A percentile compares a stretch with the other conserved stretches of the same genome.
phyloP scores from a whole-genome alignment of 2,888 invertebrate species.

The Orthosia gracilis region DNA sequence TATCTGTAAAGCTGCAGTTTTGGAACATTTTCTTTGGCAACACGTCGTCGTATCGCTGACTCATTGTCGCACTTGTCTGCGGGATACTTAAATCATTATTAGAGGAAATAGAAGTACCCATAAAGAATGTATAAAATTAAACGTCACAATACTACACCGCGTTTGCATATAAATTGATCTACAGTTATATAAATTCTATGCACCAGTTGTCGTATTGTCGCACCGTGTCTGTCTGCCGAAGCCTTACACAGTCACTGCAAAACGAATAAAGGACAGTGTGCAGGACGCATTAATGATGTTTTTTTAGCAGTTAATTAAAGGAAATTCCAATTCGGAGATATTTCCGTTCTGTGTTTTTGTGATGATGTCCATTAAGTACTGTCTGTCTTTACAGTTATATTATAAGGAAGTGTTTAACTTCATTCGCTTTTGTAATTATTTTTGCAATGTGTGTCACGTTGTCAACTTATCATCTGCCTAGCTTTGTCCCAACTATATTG shows the following conservation, averaged over 20 bases:
- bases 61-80: not conserved
- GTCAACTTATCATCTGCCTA: not conserved
- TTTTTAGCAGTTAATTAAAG: constrained; percentile 47
- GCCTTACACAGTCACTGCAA: constrained; percentile 21
- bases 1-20: not conserved
- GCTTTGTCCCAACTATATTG: too few species aligned
- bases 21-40: not conserved
- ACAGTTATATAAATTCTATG: not conserved
- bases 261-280: constrained; percentile 34
- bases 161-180: too few species aligned
- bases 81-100: not conserved
- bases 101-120: not conserved
- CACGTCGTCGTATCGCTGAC: not conserved
- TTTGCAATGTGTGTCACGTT: not conserved
- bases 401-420: constrained; percentile 11
- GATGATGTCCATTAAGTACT: constrained; percentile 14
- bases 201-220: not conserved
- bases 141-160: not conserved
- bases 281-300: constrained; percentile 41
- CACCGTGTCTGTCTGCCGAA: not conserved
- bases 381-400: constrained; percentile 21
- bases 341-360: constrained; percentile 48
- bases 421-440: constrained; percentile 4
- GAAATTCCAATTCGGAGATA: constrained; percentile 51
- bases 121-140: not conserved